These are phyloP conservation scores for Rhingia campestris DNA, from an alignment of 2,888 invertebrate genomes.

Conservation along the genomic window DNA sequence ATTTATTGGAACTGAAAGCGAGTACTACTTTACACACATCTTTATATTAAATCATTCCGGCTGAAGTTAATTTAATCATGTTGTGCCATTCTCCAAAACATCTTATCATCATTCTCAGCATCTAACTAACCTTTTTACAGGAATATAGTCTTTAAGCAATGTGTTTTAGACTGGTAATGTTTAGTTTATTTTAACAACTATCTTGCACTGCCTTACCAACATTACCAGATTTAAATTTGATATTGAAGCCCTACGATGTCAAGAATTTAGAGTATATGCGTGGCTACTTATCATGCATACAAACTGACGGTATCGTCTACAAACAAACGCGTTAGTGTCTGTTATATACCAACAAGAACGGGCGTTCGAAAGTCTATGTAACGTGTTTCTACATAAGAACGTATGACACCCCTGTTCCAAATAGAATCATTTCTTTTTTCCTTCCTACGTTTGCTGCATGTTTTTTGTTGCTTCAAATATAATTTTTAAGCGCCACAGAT, in stretches of 20 bases:
- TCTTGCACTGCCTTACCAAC: constrained; percentile 37
- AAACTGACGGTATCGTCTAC: not conserved
- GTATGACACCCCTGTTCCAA: constrained; percentile 54
- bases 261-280: constrained; percentile 53
- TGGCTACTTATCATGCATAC: constrained; percentile 20
- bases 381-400: constrained; percentile 10
- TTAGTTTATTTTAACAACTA: not conserved
- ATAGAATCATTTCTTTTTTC: constrained; percentile 47
- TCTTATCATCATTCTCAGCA: too few relatives aligned
- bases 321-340: constrained; percentile 25
- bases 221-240: constrained; percentile 74
- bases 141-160: too few relatives aligned
- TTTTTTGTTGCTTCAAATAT: constrained; percentile 30
- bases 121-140: too few relatives aligned
- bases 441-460: not conserved
- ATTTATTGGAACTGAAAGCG: too few relatives aligned
- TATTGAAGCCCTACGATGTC: constrained; percentile 73
- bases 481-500: constrained; percentile 66
- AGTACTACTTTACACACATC: too few relatives aligned
- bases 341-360: constrained; percentile 25
- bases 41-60: too few relatives aligned
- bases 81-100: too few relatives aligned
- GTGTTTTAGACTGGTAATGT: too few relatives aligned
- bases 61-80: too few relatives aligned
- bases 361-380: constrained; percentile 14